Conservation (phyloP, 2,113 vertebrate genomes). For the Pardalotus punctatus region DNA sequence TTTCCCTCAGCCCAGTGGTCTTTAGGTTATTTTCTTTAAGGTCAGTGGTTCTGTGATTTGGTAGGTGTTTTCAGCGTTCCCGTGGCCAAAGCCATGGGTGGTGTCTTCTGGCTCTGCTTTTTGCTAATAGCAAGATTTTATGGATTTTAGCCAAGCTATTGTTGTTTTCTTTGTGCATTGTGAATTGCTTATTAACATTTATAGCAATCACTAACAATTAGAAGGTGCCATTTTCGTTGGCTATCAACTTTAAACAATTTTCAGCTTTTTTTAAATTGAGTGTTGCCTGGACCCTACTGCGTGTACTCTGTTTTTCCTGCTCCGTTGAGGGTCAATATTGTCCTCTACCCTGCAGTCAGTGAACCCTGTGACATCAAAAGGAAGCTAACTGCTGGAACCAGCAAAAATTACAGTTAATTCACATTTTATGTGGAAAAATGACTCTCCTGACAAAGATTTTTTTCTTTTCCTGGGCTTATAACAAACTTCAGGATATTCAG, state of each 20-base stretch:
- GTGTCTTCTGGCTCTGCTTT: background rate
- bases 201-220: background rate
- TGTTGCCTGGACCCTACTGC: background rate
- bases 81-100: rapidly evolving
- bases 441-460: background rate
- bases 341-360: background rate
- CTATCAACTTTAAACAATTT: background rate
- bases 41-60: background rate
- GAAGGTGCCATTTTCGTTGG: background rate
- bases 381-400: background rate
- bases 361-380: background rate
- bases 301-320: background rate
- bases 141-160: background rate
- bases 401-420: background rate
- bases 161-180: background rate
- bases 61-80: background rate
- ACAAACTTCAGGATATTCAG: background rate
- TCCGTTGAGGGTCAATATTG: background rate
- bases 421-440: background rate
- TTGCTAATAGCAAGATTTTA: background rate
- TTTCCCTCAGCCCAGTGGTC: background rate
- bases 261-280: background rate
- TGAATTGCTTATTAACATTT: background rate
- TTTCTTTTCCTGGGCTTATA: background rate
- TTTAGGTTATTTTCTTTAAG: background rate